Conservation (phyloP, 2,888 invertebrate genomes). For the Amblyteles armatorius region DNA sequence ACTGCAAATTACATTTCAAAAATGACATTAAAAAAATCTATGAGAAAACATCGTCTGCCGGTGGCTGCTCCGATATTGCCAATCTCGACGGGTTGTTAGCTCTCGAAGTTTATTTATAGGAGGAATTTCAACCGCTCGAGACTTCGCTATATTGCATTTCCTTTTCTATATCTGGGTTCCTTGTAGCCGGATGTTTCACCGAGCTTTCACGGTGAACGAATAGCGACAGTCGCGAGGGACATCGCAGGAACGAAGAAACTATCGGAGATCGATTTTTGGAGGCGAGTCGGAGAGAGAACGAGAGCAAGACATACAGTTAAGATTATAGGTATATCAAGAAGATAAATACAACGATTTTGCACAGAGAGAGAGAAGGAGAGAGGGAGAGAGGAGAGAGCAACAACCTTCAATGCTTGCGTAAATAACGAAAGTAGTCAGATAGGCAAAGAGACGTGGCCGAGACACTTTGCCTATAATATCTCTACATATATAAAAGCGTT, state of each 20-base stretch:
- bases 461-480: too few species aligned
- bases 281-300: background rate
- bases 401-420: conserved; percentile 6
- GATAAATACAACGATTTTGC: too few species aligned
- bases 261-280: conserved; percentile 5
- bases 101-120: background rate
- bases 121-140: conserved; percentile 3
- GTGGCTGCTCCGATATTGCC: conserved; percentile 7
- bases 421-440: background rate
- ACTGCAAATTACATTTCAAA: conserved; percentile 2
- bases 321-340: too few species aligned
- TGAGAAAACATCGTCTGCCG: background rate
- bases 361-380: too few species aligned
- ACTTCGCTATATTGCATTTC: conserved; percentile 27
- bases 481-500: background rate
- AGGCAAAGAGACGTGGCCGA: background rate
- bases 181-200: conserved; percentile 20
- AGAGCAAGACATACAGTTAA: background rate
- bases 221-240: background rate
- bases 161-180: background rate
- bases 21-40: background rate
- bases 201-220: background rate
- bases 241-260: conserved; percentile 5
- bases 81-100: background rate
- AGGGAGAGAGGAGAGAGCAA: background rate